These are phyloP conservation scores for Talpa occidentalis DNA, from an alignment of 2,113 vertebrate genomes.

Conservation along the genomic window DNA sequence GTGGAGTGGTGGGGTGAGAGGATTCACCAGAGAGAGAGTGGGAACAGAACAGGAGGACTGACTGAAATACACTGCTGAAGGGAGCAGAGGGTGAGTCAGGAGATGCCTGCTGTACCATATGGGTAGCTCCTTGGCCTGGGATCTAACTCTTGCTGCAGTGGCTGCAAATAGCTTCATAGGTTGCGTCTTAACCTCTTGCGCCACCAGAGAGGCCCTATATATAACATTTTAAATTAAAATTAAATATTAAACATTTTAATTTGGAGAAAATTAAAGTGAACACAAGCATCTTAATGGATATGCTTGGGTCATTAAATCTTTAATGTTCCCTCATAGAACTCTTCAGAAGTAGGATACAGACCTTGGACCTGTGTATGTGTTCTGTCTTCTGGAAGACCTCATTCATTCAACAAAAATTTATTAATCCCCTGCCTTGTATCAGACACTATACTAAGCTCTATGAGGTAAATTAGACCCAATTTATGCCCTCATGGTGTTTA, in stretches of 20 bases:
- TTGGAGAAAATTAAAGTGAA: constrained; percentile 19
- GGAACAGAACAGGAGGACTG: too few species aligned
- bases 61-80: too few species aligned
- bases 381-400: constrained; percentile 3
- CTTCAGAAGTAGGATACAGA: not conserved
- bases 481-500: not conserved
- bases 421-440: not conserved
- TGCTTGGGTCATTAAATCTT: constrained; percentile 38
- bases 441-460: not conserved
- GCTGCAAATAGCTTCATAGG: too few species aligned
- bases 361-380: not conserved
- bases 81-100: too few species aligned
- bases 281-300: not conserved
- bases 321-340: not conserved
- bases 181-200: too few species aligned
- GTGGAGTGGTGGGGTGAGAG: too few species aligned
- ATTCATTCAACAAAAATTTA: not conserved
- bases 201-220: too few species aligned
- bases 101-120: too few species aligned
- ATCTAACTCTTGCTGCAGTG: too few species aligned
- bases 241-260: not conserved
- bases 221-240: too few species aligned
- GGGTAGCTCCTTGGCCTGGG: too few species aligned
- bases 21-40: too few species aligned
- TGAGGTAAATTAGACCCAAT: not conserved